A percentile compares a stretch with the other conserved stretches of the same genome.
Evolutionary conservation across 2,797 vertebrate species (phyloP).

Genomic region (Enteromius unitaeniatus): DNA sequence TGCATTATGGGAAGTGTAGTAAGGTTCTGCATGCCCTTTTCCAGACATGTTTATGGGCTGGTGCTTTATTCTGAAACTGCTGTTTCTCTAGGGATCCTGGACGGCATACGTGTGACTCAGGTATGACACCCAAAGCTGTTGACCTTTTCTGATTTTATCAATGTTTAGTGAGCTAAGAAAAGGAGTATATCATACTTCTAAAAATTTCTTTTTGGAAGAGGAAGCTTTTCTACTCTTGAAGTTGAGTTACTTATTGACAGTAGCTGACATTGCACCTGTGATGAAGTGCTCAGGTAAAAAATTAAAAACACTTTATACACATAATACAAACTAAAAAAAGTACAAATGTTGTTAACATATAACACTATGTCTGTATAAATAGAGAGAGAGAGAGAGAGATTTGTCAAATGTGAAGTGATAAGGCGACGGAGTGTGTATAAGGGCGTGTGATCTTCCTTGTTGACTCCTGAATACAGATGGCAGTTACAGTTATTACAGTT

Average conservation of each 20-base stretch:
- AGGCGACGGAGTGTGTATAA: background rate
- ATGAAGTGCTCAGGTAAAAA: background rate
- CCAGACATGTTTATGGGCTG: slow-evolving; percentile 26
- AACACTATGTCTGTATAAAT: background rate
- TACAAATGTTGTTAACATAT: background rate
- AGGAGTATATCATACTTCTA: background rate
- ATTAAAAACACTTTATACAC: background rate
- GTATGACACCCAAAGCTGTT: slow-evolving; percentile 17
- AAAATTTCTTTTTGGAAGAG: background rate
- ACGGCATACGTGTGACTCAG: slow-evolving; percentile 31
- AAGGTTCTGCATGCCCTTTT: background rate
- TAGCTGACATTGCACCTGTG: background rate
- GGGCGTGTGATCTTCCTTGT: slow-evolving; percentile 23
- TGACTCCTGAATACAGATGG: slow-evolving; percentile 28
- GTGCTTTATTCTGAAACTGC: slow-evolving; percentile 25
- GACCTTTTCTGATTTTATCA: background rate
- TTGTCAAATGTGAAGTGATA: background rate
- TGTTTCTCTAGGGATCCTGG: slow-evolving; percentile 43
- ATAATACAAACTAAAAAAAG: no score
- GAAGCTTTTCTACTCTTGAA: background rate
- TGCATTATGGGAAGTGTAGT: slow-evolving; percentile 55
- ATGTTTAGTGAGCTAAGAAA: background rate
- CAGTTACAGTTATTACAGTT: background rate
- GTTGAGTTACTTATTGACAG: slow-evolving; percentile 25
- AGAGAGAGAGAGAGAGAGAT: background rate